A percentile compares a stretch with the other conserved stretches of the same genome.
Conservation (phyloP, 2,888 invertebrate genomes). For the Lasioglossum leucozonium region DNA sequence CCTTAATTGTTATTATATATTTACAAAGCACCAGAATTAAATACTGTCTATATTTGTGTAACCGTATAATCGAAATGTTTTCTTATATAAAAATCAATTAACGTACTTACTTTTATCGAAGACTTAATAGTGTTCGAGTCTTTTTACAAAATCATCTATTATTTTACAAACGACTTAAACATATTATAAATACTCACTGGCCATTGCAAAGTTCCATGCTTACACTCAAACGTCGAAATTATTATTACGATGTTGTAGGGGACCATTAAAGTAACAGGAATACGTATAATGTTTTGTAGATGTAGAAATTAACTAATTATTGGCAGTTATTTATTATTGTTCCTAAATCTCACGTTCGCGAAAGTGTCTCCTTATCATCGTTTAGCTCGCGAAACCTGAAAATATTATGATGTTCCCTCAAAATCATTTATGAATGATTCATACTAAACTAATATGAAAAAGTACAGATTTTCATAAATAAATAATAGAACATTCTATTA, state of each 20-base stretch:
- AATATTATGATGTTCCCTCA: background rate
- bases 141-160: slow-evolving; percentile 41
- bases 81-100: background rate
- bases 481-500: background rate
- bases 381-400: slow-evolving; percentile 68
- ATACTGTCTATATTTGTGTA: background rate
- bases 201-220: slow-evolving; percentile 21
- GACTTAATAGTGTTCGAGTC: background rate
- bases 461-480: background rate
- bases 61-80: background rate
- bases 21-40: slow-evolving; percentile 38
- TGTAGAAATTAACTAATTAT: slow-evolving; percentile 20
- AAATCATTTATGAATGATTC: background rate
- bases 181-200: slow-evolving; percentile 36
- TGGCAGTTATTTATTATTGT: slow-evolving; percentile 24
- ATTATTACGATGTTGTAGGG: background rate
- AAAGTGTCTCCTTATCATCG: slow-evolving; percentile 58
- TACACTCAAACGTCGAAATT: background rate
- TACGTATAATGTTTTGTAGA: slow-evolving; percentile 8
- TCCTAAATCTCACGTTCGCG: slow-evolving; percentile 34
- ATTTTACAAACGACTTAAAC: slow-evolving; percentile 34
- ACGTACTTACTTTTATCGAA: background rate
- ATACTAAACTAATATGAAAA: background rate
- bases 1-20: slow-evolving; percentile 31
- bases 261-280: slow-evolving; percentile 9